phyloP scores from a whole-genome alignment of 2,113 vertebrate species.

The Megaptera novaeangliae region DNA sequence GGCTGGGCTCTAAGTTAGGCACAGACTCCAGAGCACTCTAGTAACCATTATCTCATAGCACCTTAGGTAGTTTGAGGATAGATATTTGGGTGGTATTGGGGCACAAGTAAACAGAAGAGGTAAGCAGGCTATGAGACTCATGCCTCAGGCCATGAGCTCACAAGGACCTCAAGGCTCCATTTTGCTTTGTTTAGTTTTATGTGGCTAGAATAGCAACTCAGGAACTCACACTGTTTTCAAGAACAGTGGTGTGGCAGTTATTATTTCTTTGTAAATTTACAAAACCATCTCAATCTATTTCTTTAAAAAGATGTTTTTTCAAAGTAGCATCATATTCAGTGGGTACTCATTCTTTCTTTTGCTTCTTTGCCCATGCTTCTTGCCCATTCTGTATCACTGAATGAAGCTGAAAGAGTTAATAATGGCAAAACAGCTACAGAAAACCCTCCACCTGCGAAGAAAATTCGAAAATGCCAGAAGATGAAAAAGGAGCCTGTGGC shows the following conservation, averaged over 20 bases:
- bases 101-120: background rate
- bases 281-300: background rate
- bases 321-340: background rate
- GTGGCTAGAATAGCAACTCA: background rate
- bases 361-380: background rate
- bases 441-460: constrained; percentile 46
- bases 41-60: background rate
- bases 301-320: constrained; percentile 14
- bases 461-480: background rate
- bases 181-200: background rate
- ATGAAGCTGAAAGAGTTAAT: constrained; percentile 3
- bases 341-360: background rate
- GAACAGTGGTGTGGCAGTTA: background rate
- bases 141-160: background rate
- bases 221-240: background rate
- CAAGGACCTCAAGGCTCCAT: background rate
- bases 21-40: background rate
- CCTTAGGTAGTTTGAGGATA: background rate
- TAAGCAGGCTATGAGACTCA: background rate
- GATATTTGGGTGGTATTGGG: background rate
- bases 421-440: background rate
- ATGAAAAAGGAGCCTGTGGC: background rate
- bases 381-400: background rate
- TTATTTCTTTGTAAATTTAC: background rate
- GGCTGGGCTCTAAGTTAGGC: background rate